Evolutionary conservation across 2,113 vertebrate genomes (phyloP).

Genomic region (Gobio gobio): DNA sequence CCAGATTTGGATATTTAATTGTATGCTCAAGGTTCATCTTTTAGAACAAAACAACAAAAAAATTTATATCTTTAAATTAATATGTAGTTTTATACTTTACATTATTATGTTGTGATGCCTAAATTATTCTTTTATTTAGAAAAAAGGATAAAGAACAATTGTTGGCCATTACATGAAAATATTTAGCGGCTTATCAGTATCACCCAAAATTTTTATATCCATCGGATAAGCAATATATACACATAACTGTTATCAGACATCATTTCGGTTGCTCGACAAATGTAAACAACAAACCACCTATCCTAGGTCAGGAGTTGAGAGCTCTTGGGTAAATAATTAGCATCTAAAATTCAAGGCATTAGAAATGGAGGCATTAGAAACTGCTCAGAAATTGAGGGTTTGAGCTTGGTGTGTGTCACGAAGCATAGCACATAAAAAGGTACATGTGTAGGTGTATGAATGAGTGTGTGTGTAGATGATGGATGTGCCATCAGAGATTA

Average conservation of each 20-base stretch:
- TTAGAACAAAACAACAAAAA: background rate
- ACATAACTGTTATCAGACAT: background rate
- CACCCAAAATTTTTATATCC: background rate
- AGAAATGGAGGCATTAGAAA: background rate
- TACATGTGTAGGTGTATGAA: conserved; percentile 24
- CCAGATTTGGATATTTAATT: background rate
- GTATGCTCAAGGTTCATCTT: background rate
- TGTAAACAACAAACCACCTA: background rate
- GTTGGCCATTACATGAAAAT: background rate
- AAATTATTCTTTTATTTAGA: background rate
- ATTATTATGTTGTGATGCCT: background rate
- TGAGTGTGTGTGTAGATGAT: conserved; percentile 33
- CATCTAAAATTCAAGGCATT: conserved; percentile 19
- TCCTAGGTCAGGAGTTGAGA: background rate
- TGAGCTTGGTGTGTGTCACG: conserved; percentile 22
- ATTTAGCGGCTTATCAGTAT: background rate
- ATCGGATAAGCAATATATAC: background rate
- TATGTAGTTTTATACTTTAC: background rate
- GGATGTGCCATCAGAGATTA: conserved; percentile 15
- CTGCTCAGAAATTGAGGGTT: background rate
- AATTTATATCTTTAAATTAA: background rate
- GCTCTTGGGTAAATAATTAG: conserved; percentile 1
- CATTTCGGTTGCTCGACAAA: background rate
- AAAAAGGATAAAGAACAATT: background rate
- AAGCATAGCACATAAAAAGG: background rate